Evolutionary conservation across 2,888 invertebrate species (phyloP).

Genomic region (Arctia plantaginis): DNA sequence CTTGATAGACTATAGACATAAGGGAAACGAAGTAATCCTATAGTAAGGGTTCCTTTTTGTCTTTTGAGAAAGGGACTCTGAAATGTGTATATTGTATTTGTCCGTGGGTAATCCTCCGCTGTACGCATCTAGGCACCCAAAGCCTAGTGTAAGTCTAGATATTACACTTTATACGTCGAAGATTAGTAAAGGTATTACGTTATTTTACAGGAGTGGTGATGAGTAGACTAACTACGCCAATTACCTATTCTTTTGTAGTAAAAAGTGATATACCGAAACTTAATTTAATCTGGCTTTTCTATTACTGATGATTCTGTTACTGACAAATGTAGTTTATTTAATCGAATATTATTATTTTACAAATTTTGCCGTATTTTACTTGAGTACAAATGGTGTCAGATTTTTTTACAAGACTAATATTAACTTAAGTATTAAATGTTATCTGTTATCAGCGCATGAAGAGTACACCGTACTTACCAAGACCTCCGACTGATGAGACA

Average conservation of each 20-base stretch:
- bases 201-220: neutral
- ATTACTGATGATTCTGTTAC: too few species aligned
- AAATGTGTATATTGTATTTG: too few species aligned
- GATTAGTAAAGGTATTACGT: neutral
- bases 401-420: neutral
- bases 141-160: neutral
- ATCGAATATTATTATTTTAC: neutral
- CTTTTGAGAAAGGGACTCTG: too few species aligned
- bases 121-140: too few species aligned
- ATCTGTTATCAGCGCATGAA: neutral
- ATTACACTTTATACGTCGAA: neutral
- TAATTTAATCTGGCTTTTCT: neutral
- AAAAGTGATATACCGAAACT: too few species aligned
- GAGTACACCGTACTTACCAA: neutral
- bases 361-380: neutral
- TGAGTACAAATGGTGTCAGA: neutral
- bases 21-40: too few species aligned
- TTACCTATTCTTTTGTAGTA: too few species aligned
- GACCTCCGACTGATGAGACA: conserved; percentile 9
- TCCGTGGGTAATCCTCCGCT: too few species aligned
- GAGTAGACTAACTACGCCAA: too few species aligned
- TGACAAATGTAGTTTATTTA: neutral
- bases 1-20: too few species aligned
- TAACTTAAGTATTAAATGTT: conserved; percentile 1
- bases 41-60: too few species aligned